Evolutionary conservation across 2,888 invertebrate genomes (phyloP).

Genomic region (Eristalinus aeneus): DNA sequence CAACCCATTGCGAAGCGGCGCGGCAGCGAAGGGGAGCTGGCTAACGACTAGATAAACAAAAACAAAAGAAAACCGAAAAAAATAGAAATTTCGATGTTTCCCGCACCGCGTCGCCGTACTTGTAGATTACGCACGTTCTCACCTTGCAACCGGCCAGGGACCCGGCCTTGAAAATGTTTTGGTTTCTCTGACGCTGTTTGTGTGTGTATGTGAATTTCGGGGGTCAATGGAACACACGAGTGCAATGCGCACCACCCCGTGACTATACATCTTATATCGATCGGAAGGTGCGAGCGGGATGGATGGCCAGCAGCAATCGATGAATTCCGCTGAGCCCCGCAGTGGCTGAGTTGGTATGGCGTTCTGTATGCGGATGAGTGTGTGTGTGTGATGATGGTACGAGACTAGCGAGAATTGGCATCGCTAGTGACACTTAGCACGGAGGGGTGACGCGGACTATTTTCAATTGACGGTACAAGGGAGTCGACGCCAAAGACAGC

Average conservation of each 20-base stretch:
- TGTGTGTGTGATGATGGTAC: background rate
- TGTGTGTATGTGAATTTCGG: slow-evolving; percentile 31
- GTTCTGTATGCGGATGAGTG: background rate
- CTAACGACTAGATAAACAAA: slow-evolving; percentile 32
- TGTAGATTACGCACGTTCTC: slow-evolving; percentile 57
- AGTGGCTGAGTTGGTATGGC: slow-evolving; percentile 15
- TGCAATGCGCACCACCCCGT: slow-evolving; percentile 60
- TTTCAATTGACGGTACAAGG: slow-evolving; percentile 20
- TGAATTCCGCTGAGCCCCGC: slow-evolving; percentile 25
- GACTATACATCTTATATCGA: slow-evolving; percentile 46
- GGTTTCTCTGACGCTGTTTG: background rate
- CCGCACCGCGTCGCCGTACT: slow-evolving; percentile 5
- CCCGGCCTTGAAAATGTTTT: slow-evolving; percentile 60
- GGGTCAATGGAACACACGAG: slow-evolving; percentile 69
- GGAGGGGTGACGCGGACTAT: slow-evolving; percentile 26
- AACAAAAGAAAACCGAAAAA: slow-evolving; percentile 33
- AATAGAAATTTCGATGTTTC: slow-evolving; percentile 66
- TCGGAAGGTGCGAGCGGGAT: slow-evolving; percentile 2
- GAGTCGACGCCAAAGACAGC: slow-evolving; percentile 5
- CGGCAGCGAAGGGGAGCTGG: background rate
- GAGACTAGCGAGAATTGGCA: slow-evolving; percentile 39
- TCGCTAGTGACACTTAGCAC: slow-evolving; percentile 47
- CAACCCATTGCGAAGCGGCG: background rate
- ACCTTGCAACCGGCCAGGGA: slow-evolving; percentile 67
- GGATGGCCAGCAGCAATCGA: slow-evolving; percentile 11